A percentile compares a stretch with the other conserved stretches of the same genome.
Conservation (phyloP, 2,797 vertebrate species). For the Clarias laeviceps region DNA sequence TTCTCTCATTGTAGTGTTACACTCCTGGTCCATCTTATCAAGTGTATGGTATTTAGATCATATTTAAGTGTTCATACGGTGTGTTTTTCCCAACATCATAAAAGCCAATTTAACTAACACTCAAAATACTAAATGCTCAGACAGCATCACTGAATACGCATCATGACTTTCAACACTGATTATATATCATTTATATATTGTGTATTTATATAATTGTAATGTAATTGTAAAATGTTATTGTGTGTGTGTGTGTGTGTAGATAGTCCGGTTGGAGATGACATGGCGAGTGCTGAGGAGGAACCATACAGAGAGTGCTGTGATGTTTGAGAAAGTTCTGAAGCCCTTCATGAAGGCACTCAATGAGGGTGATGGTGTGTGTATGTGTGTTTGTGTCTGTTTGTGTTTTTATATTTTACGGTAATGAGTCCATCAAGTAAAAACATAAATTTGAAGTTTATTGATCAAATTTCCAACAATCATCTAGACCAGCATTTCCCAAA, state of each 20-base stretch:
- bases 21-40: too few relatives aligned
- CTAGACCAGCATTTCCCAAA: too few relatives aligned
- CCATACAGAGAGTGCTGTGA: slow-evolving; percentile 81
- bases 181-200: too few relatives aligned
- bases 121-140: too few relatives aligned
- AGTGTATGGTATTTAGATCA: too few relatives aligned
- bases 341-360: slow-evolving; percentile 81
- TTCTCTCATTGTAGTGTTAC: too few relatives aligned
- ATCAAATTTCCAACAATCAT: not conserved
- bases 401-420: not conserved
- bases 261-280: slow-evolving; percentile 81
- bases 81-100: too few relatives aligned
- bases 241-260: slow-evolving; percentile 64
- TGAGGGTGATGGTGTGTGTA: slow-evolving; percentile 74
- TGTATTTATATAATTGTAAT: not conserved
- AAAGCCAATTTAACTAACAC: too few relatives aligned
- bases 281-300: slow-evolving; percentile 82
- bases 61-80: too few relatives aligned
- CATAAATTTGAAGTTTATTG: not conserved
- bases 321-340: slow-evolving; percentile 85
- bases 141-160: too few relatives aligned
- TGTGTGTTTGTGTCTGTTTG: not conserved
- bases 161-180: too few relatives aligned
- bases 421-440: not conserved
- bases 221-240: too few relatives aligned